Percentiles rank a stretch among this genome's conserved stretches.
phyloP scores from a whole-genome alignment of 2,797 vertebrate species.

The Rousettus madagascariensis region DNA sequence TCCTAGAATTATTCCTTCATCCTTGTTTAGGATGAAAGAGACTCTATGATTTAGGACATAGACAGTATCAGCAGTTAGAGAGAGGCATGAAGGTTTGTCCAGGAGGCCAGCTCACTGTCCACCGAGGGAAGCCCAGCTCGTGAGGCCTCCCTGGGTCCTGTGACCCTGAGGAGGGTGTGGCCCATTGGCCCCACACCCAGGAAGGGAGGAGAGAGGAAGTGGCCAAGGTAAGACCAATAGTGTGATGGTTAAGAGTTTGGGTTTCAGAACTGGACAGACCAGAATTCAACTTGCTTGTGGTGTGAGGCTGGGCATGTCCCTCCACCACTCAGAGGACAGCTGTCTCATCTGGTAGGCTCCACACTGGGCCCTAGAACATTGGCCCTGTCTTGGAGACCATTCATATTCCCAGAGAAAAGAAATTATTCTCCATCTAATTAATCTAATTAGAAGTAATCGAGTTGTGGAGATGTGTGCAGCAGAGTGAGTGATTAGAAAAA shows the following conservation, averaged over 20 bases:
- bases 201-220: rapidly evolving
- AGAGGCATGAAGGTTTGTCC: not conserved
- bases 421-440: slow-evolving; percentile 83
- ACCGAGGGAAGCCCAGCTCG: not conserved
- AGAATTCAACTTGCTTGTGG: not conserved
- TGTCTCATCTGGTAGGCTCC: not conserved
- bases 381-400: slow-evolving; percentile 17
- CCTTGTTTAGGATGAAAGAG: not conserved
- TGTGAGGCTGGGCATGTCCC: slow-evolving; percentile 39
- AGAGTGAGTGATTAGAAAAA: slow-evolving; percentile 82
- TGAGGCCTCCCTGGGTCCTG: not conserved
- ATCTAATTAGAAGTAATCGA: slow-evolving; percentile 84
- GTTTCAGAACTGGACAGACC: not conserved
- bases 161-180: not conserved
- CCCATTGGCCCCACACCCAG: not conserved
- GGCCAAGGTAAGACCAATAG: not conserved
- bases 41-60: not conserved
- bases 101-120: not conserved
- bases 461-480: slow-evolving; percentile 80
- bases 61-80: not conserved
- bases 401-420: slow-evolving; percentile 77
- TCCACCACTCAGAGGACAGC: not conserved
- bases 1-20: slow-evolving; percentile 20
- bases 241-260: not conserved
- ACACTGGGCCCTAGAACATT: not conserved